Evolutionary conservation across 1,140 invertebrate genomes (phyloP), one percentile per base, ranked within the genome.

Genomic region (Danaus melanippus): DNA sequence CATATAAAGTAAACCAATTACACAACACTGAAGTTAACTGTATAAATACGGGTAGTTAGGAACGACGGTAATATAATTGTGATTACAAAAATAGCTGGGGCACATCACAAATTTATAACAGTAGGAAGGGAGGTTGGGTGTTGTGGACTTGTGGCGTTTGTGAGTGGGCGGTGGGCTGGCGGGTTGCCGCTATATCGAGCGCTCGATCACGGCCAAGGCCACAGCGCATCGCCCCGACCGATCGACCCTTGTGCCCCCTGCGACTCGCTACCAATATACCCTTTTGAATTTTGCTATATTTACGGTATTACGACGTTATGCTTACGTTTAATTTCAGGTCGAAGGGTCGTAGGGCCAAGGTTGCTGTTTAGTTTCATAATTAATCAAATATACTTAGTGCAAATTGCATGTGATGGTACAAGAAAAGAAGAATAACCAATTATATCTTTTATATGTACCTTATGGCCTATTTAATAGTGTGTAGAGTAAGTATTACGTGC

Each of bases 121-220:
- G 50, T 40, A 47, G 50, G 60, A 47, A 53, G 58, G 56, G 64
- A 56, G 64, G 60, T 54, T 50, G 56, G 67, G 54, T 60, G 46
- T 65, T 50, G 59, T 49, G 45, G 52, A 32, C 21, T 32, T 32
- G 21, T 32, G 47, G 62, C 43, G 58, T 58, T 58, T 53, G 63
- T 46, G 50, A 67, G 56, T 44, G 65, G 62, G 59, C 58, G 64
- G 46, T 46, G 49, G 48, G 56, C 67, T 67, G 48, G 68, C 63
- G 59, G 62, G 62, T 51, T 50, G 57, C 66, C 64, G 78, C 78
- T 84, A 83, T 84, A 84, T 84, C 74, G 81, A 84, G 79, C 81
- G 80, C 65, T 60, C 78, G 81, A 81, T 85, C 82, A 85, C 76
- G 82, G 82, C 79, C 82, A 85, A 85, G 82, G 82, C 74, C 79